Base-by-base conservation (phyloP, 2,888 invertebrate species). In the Emmelina monodactyla region DNA sequence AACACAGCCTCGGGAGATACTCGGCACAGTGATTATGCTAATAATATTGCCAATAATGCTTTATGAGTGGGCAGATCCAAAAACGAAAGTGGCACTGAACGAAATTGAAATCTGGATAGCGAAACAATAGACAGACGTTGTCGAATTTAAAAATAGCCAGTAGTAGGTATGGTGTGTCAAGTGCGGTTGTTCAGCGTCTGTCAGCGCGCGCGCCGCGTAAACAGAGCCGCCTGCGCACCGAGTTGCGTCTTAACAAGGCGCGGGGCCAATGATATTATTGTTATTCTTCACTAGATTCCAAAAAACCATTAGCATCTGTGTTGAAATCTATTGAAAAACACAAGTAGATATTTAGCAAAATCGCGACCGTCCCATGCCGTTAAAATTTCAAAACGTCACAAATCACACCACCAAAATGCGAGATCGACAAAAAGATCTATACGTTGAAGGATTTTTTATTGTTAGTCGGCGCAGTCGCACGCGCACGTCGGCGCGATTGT, bases 371-470 rank as follows among this genome's bases (percentile, higher is more conserved):
- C 64, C 68, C 3, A 25, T 3, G 11, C n/a, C 66, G 68, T 72
- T 69, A 73, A 72, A 67, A 68, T 76, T 73, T 78, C 72, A 70
- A 66, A 73, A 73, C 70, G 75, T 75, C 76, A 78, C 76, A 78
- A 76, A 79, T 79, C 79, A 79, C 78, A 78, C 78, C 70, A 71
- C 58, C 75, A 70, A 75, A 76, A 78, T 75, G 65, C 72, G 70
- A 72, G 70, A 76, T 75, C 73, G 4, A 65, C 75, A 73, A 75
- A 58, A 73, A 67, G 67, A 70, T 72, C 69, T 70, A 72, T 68
- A 72, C 58, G 70, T 69, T 62, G 73, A 76, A 75, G 67, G 62
- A 58, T 67, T 73, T 58, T 68, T 73, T 61, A 72, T 68, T 62
- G 59, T 59, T 56, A 58, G 56, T 57, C 49, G 66, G 67, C 71